Conservation (phyloP, 2,797 vertebrate species). For the Echeneis naucrates region DNA sequence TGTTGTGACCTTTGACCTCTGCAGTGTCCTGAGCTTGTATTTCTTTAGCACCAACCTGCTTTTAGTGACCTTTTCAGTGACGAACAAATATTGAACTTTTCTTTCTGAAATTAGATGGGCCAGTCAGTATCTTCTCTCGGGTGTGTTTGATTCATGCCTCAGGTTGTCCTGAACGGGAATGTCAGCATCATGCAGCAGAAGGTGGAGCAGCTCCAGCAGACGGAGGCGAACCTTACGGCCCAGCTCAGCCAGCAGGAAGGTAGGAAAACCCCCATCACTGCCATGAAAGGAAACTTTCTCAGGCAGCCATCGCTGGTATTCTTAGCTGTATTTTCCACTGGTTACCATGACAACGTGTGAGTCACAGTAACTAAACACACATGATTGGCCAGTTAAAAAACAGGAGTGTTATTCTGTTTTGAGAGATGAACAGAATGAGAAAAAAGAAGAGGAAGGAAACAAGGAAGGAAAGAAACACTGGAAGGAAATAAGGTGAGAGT, state of each 20-base stretch:
- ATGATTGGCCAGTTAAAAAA: constrained; percentile 38
- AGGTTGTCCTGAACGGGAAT: constrained; percentile 74
- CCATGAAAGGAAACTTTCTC: constrained; percentile 79
- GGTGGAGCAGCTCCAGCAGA: constrained; percentile 60
- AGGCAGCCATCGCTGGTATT: constrained; percentile 51
- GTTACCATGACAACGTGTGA: constrained; percentile 71
- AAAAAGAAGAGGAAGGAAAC: not conserved
- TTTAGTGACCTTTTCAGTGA: no score
- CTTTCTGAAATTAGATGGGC: no score
- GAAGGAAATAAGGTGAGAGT: no score
- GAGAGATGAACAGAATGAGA: not conserved
- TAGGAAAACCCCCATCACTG: constrained; percentile 74
- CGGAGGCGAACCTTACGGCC: constrained; percentile 73
- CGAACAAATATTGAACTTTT: no score
- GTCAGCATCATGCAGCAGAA: constrained; percentile 68
- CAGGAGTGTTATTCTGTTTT: not conserved
- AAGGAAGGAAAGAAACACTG: not conserved
- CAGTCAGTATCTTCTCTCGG: not conserved
- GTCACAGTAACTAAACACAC: constrained; percentile 72
- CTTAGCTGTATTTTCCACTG: constrained; percentile 69
- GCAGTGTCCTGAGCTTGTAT: no score
- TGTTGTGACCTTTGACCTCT: no score
- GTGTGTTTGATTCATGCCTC: constrained; percentile 33
- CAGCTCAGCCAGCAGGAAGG: constrained; percentile 71
- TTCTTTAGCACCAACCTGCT: no score